These are phyloP conservation scores for Sebastes vulpes DNA, from an alignment of 2,797 vertebrate genomes.

Conservation along the genomic window DNA sequence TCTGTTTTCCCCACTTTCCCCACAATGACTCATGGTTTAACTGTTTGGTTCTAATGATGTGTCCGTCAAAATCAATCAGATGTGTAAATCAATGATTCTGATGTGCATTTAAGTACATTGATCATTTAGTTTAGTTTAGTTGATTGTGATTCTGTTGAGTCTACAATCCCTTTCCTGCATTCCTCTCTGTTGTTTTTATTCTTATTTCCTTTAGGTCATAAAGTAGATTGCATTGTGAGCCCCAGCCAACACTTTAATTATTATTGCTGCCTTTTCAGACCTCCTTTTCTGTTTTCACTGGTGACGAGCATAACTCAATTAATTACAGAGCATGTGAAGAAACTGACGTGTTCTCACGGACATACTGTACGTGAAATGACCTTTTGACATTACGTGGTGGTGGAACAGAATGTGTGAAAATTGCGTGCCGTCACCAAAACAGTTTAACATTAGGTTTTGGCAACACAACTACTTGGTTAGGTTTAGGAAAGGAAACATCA, in stretches of 20 bases:
- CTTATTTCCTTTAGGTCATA: neutral
- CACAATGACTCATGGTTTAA: conserved; percentile 5
- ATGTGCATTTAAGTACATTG: neutral
- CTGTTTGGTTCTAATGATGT: neutral
- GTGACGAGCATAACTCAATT: neutral
- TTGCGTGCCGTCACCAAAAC: too few relatives aligned
- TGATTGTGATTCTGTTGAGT: neutral
- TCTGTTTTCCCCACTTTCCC: conserved; percentile 7
- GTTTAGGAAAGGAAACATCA: too few relatives aligned
- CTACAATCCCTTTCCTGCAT: neutral
- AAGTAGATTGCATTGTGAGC: neutral
- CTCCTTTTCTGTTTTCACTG: neutral
- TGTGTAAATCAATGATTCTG: neutral
- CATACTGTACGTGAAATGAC: too few relatives aligned
- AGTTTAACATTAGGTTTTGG: too few relatives aligned
- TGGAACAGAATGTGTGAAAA: too few relatives aligned
- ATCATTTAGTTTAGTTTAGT: neutral
- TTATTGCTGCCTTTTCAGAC: neutral
- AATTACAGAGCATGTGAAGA: neutral
- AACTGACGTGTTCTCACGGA: neutral
- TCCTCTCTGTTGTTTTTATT: neutral
- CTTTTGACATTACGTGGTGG: too few relatives aligned
- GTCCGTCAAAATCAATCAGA: conserved; percentile 1
- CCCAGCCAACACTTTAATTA: neutral
- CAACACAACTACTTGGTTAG: too few relatives aligned